Evolutionary conservation across 1,140 invertebrate genomes (phyloP), one percentile per base, ranked within the genome.

Genomic region (Drosophila eugracilis): DNA sequence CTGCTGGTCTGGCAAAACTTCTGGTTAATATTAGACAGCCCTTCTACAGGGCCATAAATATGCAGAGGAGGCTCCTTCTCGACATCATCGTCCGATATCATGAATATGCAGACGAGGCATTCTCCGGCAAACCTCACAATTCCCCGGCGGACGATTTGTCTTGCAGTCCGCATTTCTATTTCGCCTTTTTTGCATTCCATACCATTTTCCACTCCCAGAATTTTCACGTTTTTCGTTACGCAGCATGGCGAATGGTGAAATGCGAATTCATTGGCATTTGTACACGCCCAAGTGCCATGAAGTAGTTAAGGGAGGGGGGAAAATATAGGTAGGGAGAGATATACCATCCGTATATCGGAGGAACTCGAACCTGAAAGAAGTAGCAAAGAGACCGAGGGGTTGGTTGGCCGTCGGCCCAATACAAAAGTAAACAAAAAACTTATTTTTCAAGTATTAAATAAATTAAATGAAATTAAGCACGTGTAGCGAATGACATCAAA

Each of bases 391-490:
- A 17, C 4, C 32, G 47, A 55, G 79, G 73, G 78, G 63, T 80
- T 80, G 14, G 15, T 39, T 42, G n/a, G n/a, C n/a, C n/a, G n/a
- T n/a, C n/a, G n/a, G 52, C 53, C 41, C 75, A 85, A 84, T 78
- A 75, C 75, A 69, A 85, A 76, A 65, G 73, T 80, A 74, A 74
- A 86, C 81, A 85, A 86, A 62, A 77, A 86, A 81, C 79, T 54
- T 71, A 88, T 88, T 88, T 75, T 86, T 86, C 78, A 71, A 86
- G 83, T 88, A 83, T 86, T 86, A 88, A 86, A 86, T 86, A 86
- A 86, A 86, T 86, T 86, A 86, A 81, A 86, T 83, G 75, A 78
- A 88, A 62, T 75, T 75, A 83, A 86, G 83, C 78, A 88, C 78
- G 81, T 86, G 81, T 88, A 88, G 71, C 81, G 85, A 86, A 86